phyloP scores from a whole-genome alignment of 2,888 invertebrate genomes.

The Pocota personata region DNA sequence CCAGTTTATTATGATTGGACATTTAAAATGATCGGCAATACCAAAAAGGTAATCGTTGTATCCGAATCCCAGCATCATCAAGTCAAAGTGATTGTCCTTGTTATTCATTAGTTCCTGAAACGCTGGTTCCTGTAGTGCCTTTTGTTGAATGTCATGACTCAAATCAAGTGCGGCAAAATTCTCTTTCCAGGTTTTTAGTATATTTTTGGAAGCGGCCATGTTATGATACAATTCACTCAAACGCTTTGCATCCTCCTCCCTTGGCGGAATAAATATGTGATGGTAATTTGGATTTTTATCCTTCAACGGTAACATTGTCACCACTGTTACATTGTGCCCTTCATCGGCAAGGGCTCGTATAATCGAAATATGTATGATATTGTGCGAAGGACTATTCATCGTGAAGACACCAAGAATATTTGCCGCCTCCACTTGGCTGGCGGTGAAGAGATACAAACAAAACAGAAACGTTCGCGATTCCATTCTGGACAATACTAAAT shows the following conservation, averaged over 20 bases:
- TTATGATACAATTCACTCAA: constrained; percentile 73
- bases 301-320: constrained; percentile 76
- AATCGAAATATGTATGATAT: constrained; percentile 69
- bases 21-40: constrained; percentile 78
- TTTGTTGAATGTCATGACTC: constrained; percentile 77
- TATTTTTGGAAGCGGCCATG: constrained; percentile 76
- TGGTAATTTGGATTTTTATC: constrained; percentile 78
- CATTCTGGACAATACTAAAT: neutral
- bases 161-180: constrained; percentile 74
- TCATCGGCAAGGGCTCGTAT: constrained; percentile 59
- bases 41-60: constrained; percentile 75
- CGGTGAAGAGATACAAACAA: neutral
- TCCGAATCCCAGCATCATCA: constrained; percentile 73
- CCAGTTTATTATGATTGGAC: constrained; percentile 78
- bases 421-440: constrained; percentile 1
- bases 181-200: constrained; percentile 56
- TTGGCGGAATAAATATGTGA: constrained; percentile 77
- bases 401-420: constrained; percentile 50
- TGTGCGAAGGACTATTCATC: constrained; percentile 72
- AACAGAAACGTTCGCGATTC: neutral
- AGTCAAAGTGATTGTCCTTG: constrained; percentile 76
- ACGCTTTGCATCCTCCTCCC: constrained; percentile 69
- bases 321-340: constrained; percentile 74
- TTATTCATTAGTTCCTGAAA: constrained; percentile 78
- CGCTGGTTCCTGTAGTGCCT: constrained; percentile 76